These are phyloP conservation scores for Drosophila triauraria DNA, from an alignment of 1,140 invertebrate genomes.

Conservation along the genomic window DNA sequence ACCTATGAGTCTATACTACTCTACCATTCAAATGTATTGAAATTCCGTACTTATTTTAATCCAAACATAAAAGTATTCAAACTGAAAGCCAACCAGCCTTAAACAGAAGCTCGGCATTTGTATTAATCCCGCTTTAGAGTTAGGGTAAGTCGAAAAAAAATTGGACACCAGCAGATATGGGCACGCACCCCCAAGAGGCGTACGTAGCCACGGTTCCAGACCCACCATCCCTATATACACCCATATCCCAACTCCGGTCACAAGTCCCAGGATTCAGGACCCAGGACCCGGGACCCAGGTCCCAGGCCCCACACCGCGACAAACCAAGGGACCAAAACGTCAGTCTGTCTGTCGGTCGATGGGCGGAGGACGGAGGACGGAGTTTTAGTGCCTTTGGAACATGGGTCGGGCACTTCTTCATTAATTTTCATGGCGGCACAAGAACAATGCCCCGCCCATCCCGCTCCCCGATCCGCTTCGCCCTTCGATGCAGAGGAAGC, in stretches of 20 bases:
- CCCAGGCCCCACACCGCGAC: conserved; percentile 21
- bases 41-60: neutral
- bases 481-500: conserved; percentile 54
- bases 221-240: conserved; percentile 21
- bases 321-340: conserved; percentile 24
- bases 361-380: conserved; percentile 34
- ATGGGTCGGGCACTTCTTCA: conserved; percentile 83
- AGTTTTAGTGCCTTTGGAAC: conserved; percentile 75
- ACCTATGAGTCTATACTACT: no score
- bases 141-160: conserved; percentile 33
- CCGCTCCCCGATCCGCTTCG: conserved; percentile 4
- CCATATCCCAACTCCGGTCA: neutral
- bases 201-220: conserved; percentile 1
- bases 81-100: neutral
- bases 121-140: conserved; percentile 27
- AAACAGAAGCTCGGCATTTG: conserved; percentile 26
- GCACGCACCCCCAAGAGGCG: conserved; percentile 37
- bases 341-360: conserved; percentile 47
- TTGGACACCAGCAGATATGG: conserved; percentile 18
- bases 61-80: neutral
- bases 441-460: conserved; percentile 66
- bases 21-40: neutral
- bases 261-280: conserved; percentile 5
- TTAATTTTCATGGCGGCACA: conserved; percentile 83
- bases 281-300: conserved; percentile 1